Percentiles rank a stretch among this genome's conserved stretches.
Conservation (phyloP, 2,113 vertebrate genomes). For the Hippoglossus stenolepis region DNA sequence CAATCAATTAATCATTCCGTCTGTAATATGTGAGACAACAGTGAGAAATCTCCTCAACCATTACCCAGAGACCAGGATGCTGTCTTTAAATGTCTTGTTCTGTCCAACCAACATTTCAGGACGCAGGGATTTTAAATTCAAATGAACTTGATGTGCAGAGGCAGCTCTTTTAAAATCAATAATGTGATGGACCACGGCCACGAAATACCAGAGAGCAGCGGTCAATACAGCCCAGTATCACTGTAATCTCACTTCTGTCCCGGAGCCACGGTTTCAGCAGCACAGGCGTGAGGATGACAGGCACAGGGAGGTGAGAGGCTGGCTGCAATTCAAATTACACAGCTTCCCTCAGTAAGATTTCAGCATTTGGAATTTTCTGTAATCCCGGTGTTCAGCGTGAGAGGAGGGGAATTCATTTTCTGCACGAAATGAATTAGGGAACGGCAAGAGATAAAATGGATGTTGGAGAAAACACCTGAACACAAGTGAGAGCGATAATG, state of each 20-base stretch:
- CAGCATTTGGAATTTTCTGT: slow-evolving; percentile 70
- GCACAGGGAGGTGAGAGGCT: slow-evolving; percentile 3
- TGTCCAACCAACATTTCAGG: not conserved
- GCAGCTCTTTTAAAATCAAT: slow-evolving; percentile 41
- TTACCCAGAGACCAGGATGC: too few relatives aligned
- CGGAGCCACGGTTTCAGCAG: slow-evolving; percentile 36
- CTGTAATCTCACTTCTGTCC: slow-evolving; percentile 31
- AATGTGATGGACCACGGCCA: slow-evolving; percentile 28
- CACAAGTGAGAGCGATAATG: slow-evolving; percentile 58
- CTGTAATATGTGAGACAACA: too few relatives aligned
- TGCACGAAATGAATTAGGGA: slow-evolving; percentile 69
- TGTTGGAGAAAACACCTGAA: slow-evolving; percentile 72
- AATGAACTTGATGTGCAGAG: not conserved
- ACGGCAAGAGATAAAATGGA: slow-evolving; percentile 59
- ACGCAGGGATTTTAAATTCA: not conserved
- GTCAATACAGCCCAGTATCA: slow-evolving; percentile 29
- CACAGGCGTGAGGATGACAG: slow-evolving; percentile 55
- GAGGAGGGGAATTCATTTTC: slow-evolving; percentile 71
- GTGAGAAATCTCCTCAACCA: too few relatives aligned
- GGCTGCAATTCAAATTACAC: slow-evolving; percentile 51
- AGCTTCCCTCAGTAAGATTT: slow-evolving; percentile 64
- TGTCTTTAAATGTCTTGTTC: not conserved
- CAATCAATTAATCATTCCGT: too few relatives aligned
- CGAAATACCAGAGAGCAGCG: slow-evolving; percentile 32
- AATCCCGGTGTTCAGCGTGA: slow-evolving; percentile 61